Evolutionary conservation across 92 coral and sea anemone species (phyloP), one percentile per base, ranked within the genome.

Genomic region (Umimayanthus kanabou): DNA sequence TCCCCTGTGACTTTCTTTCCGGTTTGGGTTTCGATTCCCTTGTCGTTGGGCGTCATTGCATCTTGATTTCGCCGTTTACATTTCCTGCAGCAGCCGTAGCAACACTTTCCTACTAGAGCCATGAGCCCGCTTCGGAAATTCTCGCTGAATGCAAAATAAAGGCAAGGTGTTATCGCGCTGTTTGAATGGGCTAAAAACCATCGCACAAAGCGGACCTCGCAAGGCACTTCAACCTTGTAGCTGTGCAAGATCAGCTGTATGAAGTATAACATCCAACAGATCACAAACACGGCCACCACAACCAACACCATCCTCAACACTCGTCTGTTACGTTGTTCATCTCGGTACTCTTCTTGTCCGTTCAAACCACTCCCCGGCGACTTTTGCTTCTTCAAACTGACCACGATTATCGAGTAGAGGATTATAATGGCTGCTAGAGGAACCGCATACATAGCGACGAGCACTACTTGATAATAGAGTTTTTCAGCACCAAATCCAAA

Each of bases 231-330:
- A 33, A 93, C 77, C 50, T 86, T 90, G 80, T 94, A 93, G 26
- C 94, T 89, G 80, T 88, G 84, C 58, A 94, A 77, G 42, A 94
- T 89, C 37, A 93, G 79, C 65, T 87, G 90, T 15, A 93, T 93
- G 58, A 94, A 94, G 47, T 79, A 94, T 73, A 94, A 85, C 73
- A 94, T 80, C 95, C 95, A 94, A 61, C 96, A 94, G 45, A 92
- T 37, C 6, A 94, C 73, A 53, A 94, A 94, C 1, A 85, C 92
- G 15, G 88, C 97, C 6, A 94, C 97, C 69, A 94, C 93, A 33
- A 90, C n/a, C 65, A 92, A 45, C 82, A 94, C 92, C 95, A 90
- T 88, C 57, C 89, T 91, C 22, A 94, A 92, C 22, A 93, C 95
- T 33, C 90, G 90, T 66, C 76, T 91, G 64, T 85, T 91, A 49